A percentile compares a stretch with the other conserved stretches of the same genome.
These are phyloP conservation scores for Pelecanoides urinatrix DNA, from an alignment of 2,113 vertebrate genomes.

Conservation along the genomic window DNA sequence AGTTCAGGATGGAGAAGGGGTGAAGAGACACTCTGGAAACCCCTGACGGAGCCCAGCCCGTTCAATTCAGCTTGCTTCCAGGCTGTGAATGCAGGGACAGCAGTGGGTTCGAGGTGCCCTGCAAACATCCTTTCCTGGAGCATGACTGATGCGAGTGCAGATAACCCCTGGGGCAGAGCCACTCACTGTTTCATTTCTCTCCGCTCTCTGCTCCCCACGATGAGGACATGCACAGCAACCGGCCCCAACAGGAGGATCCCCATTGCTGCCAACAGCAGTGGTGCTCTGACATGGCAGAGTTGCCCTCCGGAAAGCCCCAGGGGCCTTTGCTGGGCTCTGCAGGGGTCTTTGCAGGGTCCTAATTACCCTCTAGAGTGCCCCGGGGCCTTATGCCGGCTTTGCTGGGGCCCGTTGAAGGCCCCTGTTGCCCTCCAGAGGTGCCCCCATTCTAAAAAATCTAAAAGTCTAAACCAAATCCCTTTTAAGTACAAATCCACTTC, in stretches of 20 bases:
- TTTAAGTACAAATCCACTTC: background rate
- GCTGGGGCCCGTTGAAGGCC: too few species aligned
- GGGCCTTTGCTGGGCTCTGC: too few species aligned
- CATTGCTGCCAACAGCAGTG: rapidly evolving
- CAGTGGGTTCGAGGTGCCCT: rapidly evolving
- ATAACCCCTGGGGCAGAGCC: background rate
- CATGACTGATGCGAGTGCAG: rapidly evolving
- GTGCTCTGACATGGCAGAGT: background rate
- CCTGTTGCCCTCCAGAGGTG: too few species aligned
- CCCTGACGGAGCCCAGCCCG: background rate
- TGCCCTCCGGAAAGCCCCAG: background rate
- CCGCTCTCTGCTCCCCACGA: too few species aligned
- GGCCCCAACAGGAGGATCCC: background rate
- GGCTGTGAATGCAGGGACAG: rapidly evolving
- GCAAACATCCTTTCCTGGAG: background rate
- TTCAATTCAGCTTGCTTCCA: background rate
- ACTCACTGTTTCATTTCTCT: background rate
- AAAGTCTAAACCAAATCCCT: background rate
- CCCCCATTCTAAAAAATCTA: too few species aligned
- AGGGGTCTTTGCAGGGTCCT: background rate
- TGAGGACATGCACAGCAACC: background rate
- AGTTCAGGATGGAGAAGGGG: rapidly evolving
- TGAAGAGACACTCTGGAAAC: background rate
- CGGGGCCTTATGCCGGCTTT: too few species aligned
- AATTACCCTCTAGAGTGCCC: background rate